phyloP scores from a whole-genome alignment of 2,113 vertebrate species.

The Bos taurus region ARS-UCD2.0 NC_037332.1:630501-631000 shows the following conservation, averaged over 20 bases:
- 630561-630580: not conserved
- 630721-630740: not conserved
- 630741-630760: not conserved
- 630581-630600: not conserved
- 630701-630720: not conserved
- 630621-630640: not conserved
- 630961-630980: not conserved
- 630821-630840: not conserved
- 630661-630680: not conserved
- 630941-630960: not conserved
- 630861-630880: not conserved
- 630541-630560: not conserved
- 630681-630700: not conserved
- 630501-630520: not conserved
- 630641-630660: not conserved
- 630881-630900: rapidly evolving
- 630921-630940: not conserved
- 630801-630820: not conserved
- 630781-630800: not conserved
- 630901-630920: not conserved
- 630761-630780: not conserved
- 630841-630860: not conserved
- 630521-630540: not conserved
- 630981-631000: not conserved
- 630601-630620: not conserved